Base-by-base conservation (phyloP, 92 coral and sea anemone genomes). In the Scolanthus callimorphus region DNA sequence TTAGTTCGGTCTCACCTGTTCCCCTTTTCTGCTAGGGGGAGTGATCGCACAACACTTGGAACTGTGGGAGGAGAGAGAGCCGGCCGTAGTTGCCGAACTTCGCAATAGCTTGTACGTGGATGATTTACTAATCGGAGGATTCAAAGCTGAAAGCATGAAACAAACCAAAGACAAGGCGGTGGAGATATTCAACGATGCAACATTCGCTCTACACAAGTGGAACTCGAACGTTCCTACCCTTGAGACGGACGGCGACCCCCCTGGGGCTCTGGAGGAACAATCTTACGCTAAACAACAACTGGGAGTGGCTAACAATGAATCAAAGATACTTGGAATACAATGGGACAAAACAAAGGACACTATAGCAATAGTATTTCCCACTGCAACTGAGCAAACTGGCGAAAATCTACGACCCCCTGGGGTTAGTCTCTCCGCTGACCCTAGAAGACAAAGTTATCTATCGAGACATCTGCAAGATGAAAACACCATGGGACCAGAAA, bases 161-260 rank as follows among this genome's bases (percentile, higher is more conserved):
- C 46, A 76, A 20, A 67, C 39, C 63, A 76, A 76, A 56, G 60
- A 29, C 15, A 65, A 44, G 20, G 22, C 76, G 19, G 51, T 56
- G 22, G 49, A 65, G 55, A 73, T 65, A 54, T 55, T 73, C 38
- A 15, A 4, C 29, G 58, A 30, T 25, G 88, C 78, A 30, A 39
- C 71, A 12, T 71, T 80, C 29, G 46, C 73, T 20, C 37, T 79
- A 8, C 81, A 72, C 69, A 79, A 72, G 69, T 79, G 85, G 75
- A 41, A 74, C 19, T 74, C 62, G 11, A 76, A 76, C 53, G 62
- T 51, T 43, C 31, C 19, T 9, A 59, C 51, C 25, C 80, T 73
- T 24, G 80, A 64, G 53, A 45, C 54, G 9, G 74, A 54, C 57
- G 58, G 41, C 6, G 58, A 53, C 12, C 31, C 31, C 0, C 21